A percentile compares a stretch with the other conserved stretches of the same genome.
These are phyloP conservation scores for Drosophila pseudoananassae DNA, from an alignment of 1,140 invertebrate genomes.

Conservation along the genomic window DNA sequence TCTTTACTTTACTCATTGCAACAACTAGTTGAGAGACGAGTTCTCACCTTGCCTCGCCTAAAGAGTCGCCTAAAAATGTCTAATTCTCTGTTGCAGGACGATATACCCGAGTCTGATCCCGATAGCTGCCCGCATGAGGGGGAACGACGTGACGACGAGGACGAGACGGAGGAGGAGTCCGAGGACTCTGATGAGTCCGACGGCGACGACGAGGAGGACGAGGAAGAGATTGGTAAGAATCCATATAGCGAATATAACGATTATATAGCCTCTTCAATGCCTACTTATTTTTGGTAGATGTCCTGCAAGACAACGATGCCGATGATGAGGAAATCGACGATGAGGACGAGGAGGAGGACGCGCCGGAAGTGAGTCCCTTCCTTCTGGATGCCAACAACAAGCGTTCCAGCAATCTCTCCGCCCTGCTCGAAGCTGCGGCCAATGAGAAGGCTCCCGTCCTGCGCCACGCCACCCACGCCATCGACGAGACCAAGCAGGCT, in stretches of 20 bases:
- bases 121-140: conserved; percentile 77
- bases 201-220: conserved; percentile 81
- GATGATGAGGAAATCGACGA: conserved; percentile 83
- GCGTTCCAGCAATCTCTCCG: conserved; percentile 73
- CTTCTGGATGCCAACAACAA: conserved; percentile 70
- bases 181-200: conserved; percentile 79
- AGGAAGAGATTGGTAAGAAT: conserved; percentile 72
- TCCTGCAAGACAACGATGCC: conserved; percentile 77
- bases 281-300: conserved; percentile 34
- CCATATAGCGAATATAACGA: neutral
- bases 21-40: too few relatives aligned
- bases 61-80: neutral
- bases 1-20: conserved; percentile 7
- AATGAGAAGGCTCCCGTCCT: conserved; percentile 87
- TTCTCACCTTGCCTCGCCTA: too few relatives aligned
- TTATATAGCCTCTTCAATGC: neutral
- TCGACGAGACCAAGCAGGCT: conserved; percentile 97
- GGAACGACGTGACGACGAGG: conserved; percentile 65
- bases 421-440: conserved; percentile 84
- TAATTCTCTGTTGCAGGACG: conserved; percentile 60
- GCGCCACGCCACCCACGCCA: conserved; percentile 85
- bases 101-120: conserved; percentile 79
- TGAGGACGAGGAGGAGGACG: conserved; percentile 79
- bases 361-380: conserved; percentile 72
- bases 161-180: conserved; percentile 75